Evolutionary conservation across 2,888 invertebrate genomes (phyloP), one percentile per base, ranked within the genome.

Genomic region (Celastrina argiolus): DNA sequence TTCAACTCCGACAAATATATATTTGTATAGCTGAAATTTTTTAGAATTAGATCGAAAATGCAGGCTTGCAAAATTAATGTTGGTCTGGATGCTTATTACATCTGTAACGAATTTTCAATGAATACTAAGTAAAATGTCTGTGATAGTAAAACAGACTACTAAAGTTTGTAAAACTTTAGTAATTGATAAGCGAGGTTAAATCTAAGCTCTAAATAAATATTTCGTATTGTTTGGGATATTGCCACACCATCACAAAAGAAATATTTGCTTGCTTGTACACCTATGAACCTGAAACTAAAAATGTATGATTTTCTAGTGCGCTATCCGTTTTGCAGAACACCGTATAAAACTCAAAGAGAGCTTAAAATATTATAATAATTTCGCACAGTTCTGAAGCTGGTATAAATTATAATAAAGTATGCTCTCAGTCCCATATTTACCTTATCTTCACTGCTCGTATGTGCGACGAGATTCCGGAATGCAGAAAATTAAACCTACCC

Each of bases 401-500:
- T 26, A 14, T 26, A 22, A 51, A 51, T 26, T 51, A 51, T 51
- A 22, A 26, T 51, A 51, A 26, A 51, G 51, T 51, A 26, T 51
- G 51, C 51, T 51, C 51, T 51, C 51, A 26, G 51, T 26, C 14
- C 14, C 51, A 51, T 51, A 26, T 26, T 26, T 22, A 26, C 22
- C 14, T 51, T 51, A 51, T 51, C 22, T 51, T 51, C 51, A 51
- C 58, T 58, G 28, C 31, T 31, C 58, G 16, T 31, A 31, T 31
- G 31, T 22, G 2, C 42, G n/a, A n/a, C 14, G 56, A 28, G 6
- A 28, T 16, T 16, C 58, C 4, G 58, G 58, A 26, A 42, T 63
- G 41, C 28, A 28, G 34, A 64, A 51, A 36, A 34, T 34, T 45
- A 28, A 45, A 45, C 45, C 31, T 28, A 64, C 16, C 12, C 64